Percentiles rank a stretch among this genome's conserved stretches.
phyloP scores from a whole-genome alignment of 2,888 invertebrate species.

The Leucoma salicis region DNA sequence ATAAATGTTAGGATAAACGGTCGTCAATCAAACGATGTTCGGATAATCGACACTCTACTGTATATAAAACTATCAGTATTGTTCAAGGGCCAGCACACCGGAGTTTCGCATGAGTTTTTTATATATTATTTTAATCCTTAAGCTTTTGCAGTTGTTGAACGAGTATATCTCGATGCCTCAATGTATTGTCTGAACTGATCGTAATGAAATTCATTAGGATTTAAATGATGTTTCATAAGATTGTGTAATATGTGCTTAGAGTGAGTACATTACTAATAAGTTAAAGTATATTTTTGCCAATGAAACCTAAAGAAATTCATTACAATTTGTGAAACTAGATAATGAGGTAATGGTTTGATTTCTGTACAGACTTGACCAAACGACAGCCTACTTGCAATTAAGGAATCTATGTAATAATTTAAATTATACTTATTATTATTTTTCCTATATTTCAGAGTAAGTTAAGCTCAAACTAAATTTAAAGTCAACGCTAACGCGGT shows the following conservation, averaged over 20 bases:
- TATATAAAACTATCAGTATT: no score
- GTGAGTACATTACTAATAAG: background rate
- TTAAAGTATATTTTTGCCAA: background rate
- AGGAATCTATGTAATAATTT: slow-evolving; percentile 77
- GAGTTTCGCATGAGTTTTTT: slow-evolving; percentile 48
- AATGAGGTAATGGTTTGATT: background rate
- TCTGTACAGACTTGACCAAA: background rate
- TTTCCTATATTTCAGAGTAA: slow-evolving; percentile 77
- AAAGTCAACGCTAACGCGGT: slow-evolving; percentile 28
- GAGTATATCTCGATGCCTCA: slow-evolving; percentile 5
- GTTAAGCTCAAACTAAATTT: slow-evolving; percentile 78
- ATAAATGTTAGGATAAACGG: no score
- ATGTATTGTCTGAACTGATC: background rate
- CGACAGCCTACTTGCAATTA: slow-evolving; percentile 44
- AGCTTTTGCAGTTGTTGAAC: slow-evolving; percentile 50
- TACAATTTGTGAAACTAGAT: background rate
- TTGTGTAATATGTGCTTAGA: background rate
- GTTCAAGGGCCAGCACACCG: slow-evolving; percentile 24
- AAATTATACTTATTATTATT: slow-evolving; percentile 78
- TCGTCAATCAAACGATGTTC: no score
- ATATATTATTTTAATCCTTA: slow-evolving; percentile 57
- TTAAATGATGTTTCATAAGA: background rate
- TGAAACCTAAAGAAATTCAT: background rate
- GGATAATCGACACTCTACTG: no score
- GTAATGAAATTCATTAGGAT: slow-evolving; percentile 1